Conservation (phyloP, 2,797 vertebrate genomes). For the Vireo griseus region DNA sequence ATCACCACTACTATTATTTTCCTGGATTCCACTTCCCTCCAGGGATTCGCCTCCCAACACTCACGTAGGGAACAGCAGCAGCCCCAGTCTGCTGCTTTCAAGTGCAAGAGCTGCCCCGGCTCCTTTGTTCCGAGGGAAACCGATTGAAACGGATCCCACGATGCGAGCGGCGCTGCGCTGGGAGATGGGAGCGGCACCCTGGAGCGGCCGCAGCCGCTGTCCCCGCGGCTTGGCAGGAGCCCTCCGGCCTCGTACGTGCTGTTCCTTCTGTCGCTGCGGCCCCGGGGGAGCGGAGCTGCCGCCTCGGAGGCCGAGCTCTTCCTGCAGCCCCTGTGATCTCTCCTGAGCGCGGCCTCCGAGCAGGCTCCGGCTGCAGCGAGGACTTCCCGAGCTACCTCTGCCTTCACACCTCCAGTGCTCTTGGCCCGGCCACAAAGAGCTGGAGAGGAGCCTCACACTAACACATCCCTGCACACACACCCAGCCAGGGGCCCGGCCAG, state of each 20-base stretch:
- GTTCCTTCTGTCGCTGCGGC: conserved; percentile 24
- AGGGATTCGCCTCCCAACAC: not conserved
- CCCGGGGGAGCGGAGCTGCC: conserved; percentile 1
- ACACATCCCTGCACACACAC: not conserved
- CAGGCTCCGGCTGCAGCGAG: not conserved
- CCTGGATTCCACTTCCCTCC: conserved; percentile 6
- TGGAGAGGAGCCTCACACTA: not conserved
- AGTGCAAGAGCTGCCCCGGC: not conserved
- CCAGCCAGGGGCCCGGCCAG: not conserved
- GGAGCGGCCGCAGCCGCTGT: not conserved
- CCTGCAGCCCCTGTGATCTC: conserved; percentile 59
- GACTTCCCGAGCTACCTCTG: not conserved
- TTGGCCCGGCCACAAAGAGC: not conserved
- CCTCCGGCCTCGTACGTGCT: conserved; percentile 44
- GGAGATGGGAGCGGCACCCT: not conserved
- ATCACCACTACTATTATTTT: conserved; percentile 13
- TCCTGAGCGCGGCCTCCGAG: not conserved
- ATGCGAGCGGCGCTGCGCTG: not conserved
- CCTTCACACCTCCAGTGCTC: not conserved
- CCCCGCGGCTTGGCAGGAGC: not conserved
- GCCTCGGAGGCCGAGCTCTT: not conserved
- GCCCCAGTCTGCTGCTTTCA: not conserved
- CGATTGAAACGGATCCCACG: not conserved
- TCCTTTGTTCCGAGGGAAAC: conserved; percentile 5
- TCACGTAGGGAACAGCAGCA: not conserved